Percentiles rank a stretch among this genome's conserved stretches.
Evolutionary conservation across 2,797 vertebrate genomes (phyloP).

Genomic region (Meriones psammophilus): DNA sequence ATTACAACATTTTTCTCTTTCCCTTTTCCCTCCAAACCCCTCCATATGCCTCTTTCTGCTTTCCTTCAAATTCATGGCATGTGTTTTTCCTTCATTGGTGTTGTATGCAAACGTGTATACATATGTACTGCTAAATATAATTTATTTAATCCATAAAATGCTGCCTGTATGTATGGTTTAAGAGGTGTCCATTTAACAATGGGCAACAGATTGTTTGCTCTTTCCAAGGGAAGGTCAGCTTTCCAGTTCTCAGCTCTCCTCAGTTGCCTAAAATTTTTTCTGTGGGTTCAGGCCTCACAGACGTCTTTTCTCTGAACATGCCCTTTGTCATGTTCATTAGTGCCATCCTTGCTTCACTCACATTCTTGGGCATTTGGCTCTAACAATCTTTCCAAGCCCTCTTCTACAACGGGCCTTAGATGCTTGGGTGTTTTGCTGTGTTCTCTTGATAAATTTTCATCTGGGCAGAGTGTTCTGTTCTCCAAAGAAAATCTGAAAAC

Average conservation of each 20-base stretch:
- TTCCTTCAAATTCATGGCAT: neutral
- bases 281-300: neutral
- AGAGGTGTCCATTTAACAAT: neutral
- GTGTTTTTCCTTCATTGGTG: too few species aligned
- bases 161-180: neutral
- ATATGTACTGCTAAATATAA: neutral
- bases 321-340: neutral
- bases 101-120: neutral
- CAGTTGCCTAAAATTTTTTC: neutral
- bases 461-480: neutral
- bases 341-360: neutral
- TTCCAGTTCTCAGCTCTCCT: neutral
- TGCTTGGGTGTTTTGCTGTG: neutral
- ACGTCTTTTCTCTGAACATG: neutral
- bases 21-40: neutral
- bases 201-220: neutral
- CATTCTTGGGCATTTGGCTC: neutral
- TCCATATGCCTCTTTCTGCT: neutral
- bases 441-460: neutral
- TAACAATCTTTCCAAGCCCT: neutral
- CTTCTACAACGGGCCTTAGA: neutral
- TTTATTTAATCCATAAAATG: neutral
- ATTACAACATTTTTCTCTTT: neutral
- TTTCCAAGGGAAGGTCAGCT: neutral
- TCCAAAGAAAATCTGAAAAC: neutral